Percentiles rank a stretch among this genome's conserved stretches.
phyloP scores from a whole-genome alignment of 2,888 invertebrate genomes.

The Lasius platythorax region DNA sequence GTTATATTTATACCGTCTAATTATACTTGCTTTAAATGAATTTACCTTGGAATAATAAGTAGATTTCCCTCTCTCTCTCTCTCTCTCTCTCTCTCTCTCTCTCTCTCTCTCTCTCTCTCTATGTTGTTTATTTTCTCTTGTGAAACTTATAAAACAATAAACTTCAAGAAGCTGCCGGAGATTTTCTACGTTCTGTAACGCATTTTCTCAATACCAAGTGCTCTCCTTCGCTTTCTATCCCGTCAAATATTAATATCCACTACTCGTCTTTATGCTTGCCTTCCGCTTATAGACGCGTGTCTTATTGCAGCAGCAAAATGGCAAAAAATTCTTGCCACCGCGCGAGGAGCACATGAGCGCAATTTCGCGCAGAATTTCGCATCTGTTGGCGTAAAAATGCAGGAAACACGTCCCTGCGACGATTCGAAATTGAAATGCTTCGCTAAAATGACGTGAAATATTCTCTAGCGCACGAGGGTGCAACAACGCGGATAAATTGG shows the following conservation, averaged over 20 bases:
- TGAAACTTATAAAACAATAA: conserved; percentile 50
- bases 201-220: conserved; percentile 52
- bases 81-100: conserved; percentile 15
- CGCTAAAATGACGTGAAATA: conserved; percentile 39
- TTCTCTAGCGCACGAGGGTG: neutral
- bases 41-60: conserved; percentile 36
- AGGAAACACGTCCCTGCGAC: conserved; percentile 30
- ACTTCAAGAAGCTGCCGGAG: conserved; percentile 38
- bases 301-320: conserved; percentile 44
- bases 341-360: conserved; percentile 29
- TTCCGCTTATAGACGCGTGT: conserved; percentile 54
- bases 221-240: conserved; percentile 25
- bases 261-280: conserved; percentile 51
- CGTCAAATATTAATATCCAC: conserved; percentile 57
- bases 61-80: neutral
- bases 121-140: conserved; percentile 17
- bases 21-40: conserved; percentile 21
- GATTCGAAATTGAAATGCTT: conserved; percentile 50
- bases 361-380: conserved; percentile 50
- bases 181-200: conserved; percentile 43
- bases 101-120: too few species aligned
- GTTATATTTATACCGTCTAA: conserved; percentile 1
- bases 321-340: conserved; percentile 33
- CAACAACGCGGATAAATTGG: conserved; percentile 45
- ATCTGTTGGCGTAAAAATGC: conserved; percentile 43